Evolutionary conservation across 2,113 vertebrate species (phyloP), one percentile per base, ranked within the genome.

Genomic region (Mustelus asterias): DNA sequence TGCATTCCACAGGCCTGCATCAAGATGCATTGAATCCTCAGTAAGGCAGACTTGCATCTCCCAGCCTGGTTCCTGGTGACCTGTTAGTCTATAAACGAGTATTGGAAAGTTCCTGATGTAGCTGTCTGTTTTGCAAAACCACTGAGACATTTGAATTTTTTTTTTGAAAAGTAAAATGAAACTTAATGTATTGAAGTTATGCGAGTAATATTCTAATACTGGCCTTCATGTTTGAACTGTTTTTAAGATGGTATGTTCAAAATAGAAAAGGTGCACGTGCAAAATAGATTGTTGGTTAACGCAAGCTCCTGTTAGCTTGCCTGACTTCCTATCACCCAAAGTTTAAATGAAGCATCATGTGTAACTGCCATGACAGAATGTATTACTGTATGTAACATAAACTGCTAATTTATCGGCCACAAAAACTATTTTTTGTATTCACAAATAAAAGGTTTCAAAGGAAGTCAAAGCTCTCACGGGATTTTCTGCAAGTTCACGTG

Each of bases 341-440:
- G 41, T 72, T 48, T 54, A 44, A 72, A n/a, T 54, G 94, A 94
- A 93, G 60, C 60, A 22, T 93, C 44, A 54, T 26, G 1, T 95
- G 48, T 54, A 54, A 54, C 67, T 72, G 44, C 94, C 24, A 33
- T 95, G 95, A 96, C 96, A 58, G 94, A 95, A 96, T 96, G 96
- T 97, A 96, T 98, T 97, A 97, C 96, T 97, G 96, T 98, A 98
- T 97, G 97, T 97, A 97, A 95, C 94, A 95, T 95, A 95, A 95
- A 95, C 67, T 96, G 96, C 97, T 98, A 97, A 95, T 98, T 98
- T 98, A 98, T 98, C 98, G 97, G 97, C 97, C 97, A 97, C 97
- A 97, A 98, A 97, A 98, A 98, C 96, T 97, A 96, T 97, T 98
- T 98, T 98, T 98, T 98, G 98, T 98, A 98, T 98, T 98, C 97